Evolutionary conservation across 2,888 invertebrate species (phyloP), one percentile per base, ranked within the genome.

Genomic region (Gandaritis pyraliata): DNA sequence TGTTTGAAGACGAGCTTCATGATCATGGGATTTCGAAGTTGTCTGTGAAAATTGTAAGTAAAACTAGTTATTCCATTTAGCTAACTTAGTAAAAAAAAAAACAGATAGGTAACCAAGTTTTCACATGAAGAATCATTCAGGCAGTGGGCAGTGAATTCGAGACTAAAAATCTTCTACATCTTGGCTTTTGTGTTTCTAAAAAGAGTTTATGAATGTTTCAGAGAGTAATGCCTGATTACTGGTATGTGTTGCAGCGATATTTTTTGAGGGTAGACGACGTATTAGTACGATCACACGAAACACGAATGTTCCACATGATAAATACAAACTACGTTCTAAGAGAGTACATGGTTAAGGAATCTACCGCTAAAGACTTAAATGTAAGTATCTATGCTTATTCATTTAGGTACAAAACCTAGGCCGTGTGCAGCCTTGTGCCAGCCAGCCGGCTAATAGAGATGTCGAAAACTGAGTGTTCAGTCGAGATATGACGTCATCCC

Each of bases 1-100:
- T 99, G 39, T 99, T 97, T 92, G 99, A 99, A 91, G 99, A 99
- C 93, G 99, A 99, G 86, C 89, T 99, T 49, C 99, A 99, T 81
- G 99, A 99, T 88, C 97, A 99, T 93, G 99, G 99, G 13, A 96
- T 97, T 58, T 97, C 99, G 1, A 95, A 96, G 54, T 94, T 96
- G 73, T 96, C 96, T 67, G 97, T 98, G 0, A 98, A 99, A 95
- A 97, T 99, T 92, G 98, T 98, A 93, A 95, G 95, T 93, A 1
- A n/a, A 41, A 30, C 1, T 45, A n/a, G n/a, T n/a, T n/a, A n/a
- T n/a, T n/a, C n/a, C n/a, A 43, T 43, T 16, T 18, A 16, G 5
- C 15, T 16, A 4, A 8, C 3, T 15, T 18, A 10, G 11, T 4
- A 16, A n/a, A n/a, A n/a, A n/a, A n/a, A n/a, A n/a, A n/a, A n/a